Percentiles rank a stretch among this genome's conserved stretches.
These are phyloP conservation scores for Avahi laniger DNA, from an alignment of 2,797 vertebrate genomes.

Conservation along the genomic window DNA sequence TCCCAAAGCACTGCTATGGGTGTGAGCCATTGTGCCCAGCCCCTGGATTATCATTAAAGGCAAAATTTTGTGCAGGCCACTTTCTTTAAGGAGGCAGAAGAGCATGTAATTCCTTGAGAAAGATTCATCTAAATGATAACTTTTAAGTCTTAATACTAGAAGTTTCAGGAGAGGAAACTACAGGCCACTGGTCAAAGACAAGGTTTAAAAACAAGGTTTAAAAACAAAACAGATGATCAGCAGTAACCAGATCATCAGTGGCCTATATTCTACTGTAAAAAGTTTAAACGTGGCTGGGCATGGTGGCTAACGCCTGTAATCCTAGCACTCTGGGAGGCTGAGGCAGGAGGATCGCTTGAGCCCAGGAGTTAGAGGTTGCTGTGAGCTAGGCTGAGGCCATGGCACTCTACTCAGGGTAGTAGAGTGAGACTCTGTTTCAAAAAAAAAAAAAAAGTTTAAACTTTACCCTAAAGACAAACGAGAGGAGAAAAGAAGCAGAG, in stretches of 20 bases:
- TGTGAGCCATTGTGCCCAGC: no score
- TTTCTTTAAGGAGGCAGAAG: constrained; percentile 8
- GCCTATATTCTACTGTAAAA: background rate
- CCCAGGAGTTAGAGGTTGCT: no score
- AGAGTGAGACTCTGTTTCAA: no score
- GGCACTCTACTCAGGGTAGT: no score
- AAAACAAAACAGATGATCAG: background rate
- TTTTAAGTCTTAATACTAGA: background rate
- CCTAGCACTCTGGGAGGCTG: no score
- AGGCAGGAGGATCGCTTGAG: no score
- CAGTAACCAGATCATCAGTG: background rate
- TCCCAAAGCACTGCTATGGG: no score
- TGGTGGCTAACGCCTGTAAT: no score
- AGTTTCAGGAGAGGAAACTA: constrained; percentile 4
- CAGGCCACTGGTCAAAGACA: background rate
- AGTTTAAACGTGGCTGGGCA: no score
- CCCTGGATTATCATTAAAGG: background rate
- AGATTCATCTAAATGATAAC: background rate
- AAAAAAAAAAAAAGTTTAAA: constrained; percentile 16
- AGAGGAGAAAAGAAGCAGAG: background rate
- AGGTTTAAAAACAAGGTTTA: background rate
- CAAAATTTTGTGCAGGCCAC: background rate
- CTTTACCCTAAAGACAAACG: background rate
- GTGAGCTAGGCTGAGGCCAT: no score
- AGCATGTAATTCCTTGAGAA: background rate